phyloP scores from a whole-genome alignment of 2,888 invertebrate genomes.

The Callyntrura guangdongensis region DNA sequence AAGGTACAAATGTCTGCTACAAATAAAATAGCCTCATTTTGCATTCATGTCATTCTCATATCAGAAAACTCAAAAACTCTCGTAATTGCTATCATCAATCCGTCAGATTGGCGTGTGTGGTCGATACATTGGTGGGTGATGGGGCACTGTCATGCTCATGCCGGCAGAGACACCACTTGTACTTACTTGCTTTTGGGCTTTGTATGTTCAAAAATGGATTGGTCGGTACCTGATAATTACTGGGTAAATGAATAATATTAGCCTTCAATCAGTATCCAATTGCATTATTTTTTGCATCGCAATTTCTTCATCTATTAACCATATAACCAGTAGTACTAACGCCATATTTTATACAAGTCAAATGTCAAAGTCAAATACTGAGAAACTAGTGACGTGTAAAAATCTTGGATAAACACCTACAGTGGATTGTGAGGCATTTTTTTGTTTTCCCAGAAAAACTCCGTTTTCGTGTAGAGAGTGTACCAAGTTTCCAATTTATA shows the following conservation, averaged over 20 bases:
- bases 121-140: not conserved
- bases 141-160: not conserved
- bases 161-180: not conserved
- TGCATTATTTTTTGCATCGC: no score
- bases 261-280: no score
- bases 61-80: not conserved
- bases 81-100: not conserved
- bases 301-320: no score
- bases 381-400: no score
- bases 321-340: no score
- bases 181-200: not conserved
- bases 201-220: slow-evolving; percentile 4
- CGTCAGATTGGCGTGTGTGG: slow-evolving; percentile 14
- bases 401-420: no score
- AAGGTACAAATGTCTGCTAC: not conserved
- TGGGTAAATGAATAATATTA: not conserved
- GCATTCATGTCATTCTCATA: not conserved
- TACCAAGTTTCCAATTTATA: not conserved
- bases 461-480: no score
- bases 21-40: not conserved
- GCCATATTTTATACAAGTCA: no score
- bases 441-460: no score
- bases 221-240: slow-evolving; percentile 8
- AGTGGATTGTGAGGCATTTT: no score
- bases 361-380: no score